These are phyloP conservation scores for Spinibarbus caldwelli DNA, from an alignment of 2,797 vertebrate species.

Conservation along the genomic window DNA sequence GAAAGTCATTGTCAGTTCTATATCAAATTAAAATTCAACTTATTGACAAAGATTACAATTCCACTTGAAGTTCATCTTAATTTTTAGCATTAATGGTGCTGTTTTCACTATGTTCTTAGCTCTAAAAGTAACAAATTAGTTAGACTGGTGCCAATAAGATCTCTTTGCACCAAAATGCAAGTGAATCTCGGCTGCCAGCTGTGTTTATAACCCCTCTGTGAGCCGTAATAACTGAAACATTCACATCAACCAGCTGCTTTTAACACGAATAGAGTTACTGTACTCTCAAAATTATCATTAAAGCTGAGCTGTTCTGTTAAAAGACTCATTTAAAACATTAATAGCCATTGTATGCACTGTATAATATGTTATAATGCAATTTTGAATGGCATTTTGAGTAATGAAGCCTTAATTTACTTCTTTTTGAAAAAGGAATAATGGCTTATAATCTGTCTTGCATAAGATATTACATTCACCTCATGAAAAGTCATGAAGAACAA, in stretches of 20 bases:
- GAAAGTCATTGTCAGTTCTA: neutral
- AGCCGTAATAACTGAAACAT: slow-evolving; percentile 18
- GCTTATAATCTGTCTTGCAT: neutral
- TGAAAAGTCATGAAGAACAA: neutral
- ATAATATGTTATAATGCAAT: neutral
- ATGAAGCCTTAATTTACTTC: neutral
- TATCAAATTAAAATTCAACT: slow-evolving; percentile 14
- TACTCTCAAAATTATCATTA: slow-evolving; percentile 17
- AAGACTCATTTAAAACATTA: slow-evolving; percentile 3
- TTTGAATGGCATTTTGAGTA: neutral
- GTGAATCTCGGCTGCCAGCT: slow-evolving; percentile 14
- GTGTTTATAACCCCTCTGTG: slow-evolving; percentile 30
- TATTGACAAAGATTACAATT: neutral
- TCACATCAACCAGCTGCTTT: slow-evolving; percentile 19
- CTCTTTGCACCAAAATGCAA: neutral
- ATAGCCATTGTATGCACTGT: neutral
- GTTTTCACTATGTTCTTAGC: slow-evolving; percentile 10
- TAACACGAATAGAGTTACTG: neutral
- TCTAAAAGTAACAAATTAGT: neutral
- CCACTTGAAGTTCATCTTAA: neutral
- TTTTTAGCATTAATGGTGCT: neutral
- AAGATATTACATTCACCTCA: slow-evolving; percentile 1
- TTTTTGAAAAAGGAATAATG: slow-evolving; percentile 1
- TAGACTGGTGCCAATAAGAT: neutral
- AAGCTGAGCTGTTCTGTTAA: neutral